These are phyloP conservation scores for Sander vitreus DNA, from an alignment of 2,113 vertebrate genomes.

Conservation along the genomic window DNA sequence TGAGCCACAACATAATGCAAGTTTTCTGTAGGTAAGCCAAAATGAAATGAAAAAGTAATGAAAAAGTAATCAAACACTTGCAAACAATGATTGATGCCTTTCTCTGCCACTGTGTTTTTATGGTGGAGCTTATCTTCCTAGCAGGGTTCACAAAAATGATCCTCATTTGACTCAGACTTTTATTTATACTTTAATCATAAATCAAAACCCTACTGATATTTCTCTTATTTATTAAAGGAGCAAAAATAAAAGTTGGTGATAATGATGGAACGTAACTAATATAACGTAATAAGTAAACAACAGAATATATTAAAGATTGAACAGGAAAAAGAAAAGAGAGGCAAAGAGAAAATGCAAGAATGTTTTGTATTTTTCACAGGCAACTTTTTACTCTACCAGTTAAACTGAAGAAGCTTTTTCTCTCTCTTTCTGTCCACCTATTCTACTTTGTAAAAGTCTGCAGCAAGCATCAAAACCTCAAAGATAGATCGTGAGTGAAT, in stretches of 20 bases:
- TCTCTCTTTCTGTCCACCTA: not conserved
- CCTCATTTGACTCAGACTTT: slow-evolving; percentile 30
- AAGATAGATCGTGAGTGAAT: not conserved
- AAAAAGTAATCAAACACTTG: not conserved
- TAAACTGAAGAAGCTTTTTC: not conserved
- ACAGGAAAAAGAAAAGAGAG: not conserved
- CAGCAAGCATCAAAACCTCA: not conserved
- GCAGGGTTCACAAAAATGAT: slow-evolving; percentile 39
- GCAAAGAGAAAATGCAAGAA: not conserved
- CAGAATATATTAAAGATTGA: not conserved
- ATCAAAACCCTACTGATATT: slow-evolving; percentile 48
- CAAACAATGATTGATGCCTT: not conserved
- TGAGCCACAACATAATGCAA: slow-evolving; percentile 41
- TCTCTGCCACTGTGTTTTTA: slow-evolving; percentile 21
- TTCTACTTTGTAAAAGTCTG: not conserved
- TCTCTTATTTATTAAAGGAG: slow-evolving; percentile 9
- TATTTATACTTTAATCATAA: slow-evolving; percentile 23
- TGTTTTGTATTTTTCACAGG: not conserved
- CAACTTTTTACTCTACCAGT: not conserved
- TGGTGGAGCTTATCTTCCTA: slow-evolving; percentile 40
- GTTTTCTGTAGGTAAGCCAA: not conserved
- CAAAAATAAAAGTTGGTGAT: slow-evolving; percentile 1
- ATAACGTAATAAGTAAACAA: not conserved
- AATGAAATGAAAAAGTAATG: not conserved
- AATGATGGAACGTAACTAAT: not conserved